Conservation (phyloP, 2,113 vertebrate species). For the Atractosteus spatula region DNA sequence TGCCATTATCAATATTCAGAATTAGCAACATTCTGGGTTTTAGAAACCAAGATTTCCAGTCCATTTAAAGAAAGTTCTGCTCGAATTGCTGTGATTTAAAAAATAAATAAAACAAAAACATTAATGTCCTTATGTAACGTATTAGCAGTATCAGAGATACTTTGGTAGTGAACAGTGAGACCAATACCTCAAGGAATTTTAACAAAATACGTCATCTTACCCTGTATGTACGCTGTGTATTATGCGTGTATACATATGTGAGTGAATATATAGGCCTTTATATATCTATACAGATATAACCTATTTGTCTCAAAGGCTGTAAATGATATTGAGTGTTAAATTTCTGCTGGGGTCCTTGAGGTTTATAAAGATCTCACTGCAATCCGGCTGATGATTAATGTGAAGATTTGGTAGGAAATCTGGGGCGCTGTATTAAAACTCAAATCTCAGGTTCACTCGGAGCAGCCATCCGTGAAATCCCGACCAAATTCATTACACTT, state of each 20-base stretch:
- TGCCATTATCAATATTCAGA: too few relatives aligned
- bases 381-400: slow-evolving; percentile 88
- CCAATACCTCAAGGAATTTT: too few relatives aligned
- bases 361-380: slow-evolving; percentile 78
- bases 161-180: too few relatives aligned
- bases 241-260: neutral
- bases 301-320: slow-evolving; percentile 67
- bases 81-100: too few relatives aligned
- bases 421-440: slow-evolving; percentile 84
- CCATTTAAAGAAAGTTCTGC: too few relatives aligned
- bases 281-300: slow-evolving; percentile 60
- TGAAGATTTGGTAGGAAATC: slow-evolving; percentile 89
- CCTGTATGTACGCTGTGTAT: too few relatives aligned
- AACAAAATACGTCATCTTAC: too few relatives aligned
- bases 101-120: too few relatives aligned
- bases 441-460: slow-evolving; percentile 90
- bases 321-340: slow-evolving; percentile 49
- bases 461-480: slow-evolving; percentile 93
- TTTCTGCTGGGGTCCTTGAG: slow-evolving; percentile 47
- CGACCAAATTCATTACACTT: slow-evolving; percentile 92
- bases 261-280: neutral
- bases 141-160: too few relatives aligned
- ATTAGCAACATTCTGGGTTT: too few relatives aligned
- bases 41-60: too few relatives aligned
- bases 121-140: too few relatives aligned